Evolutionary conservation across 92 coral and sea anemone species (phyloP).

Genomic region (Paragorgia papillata): DNA sequence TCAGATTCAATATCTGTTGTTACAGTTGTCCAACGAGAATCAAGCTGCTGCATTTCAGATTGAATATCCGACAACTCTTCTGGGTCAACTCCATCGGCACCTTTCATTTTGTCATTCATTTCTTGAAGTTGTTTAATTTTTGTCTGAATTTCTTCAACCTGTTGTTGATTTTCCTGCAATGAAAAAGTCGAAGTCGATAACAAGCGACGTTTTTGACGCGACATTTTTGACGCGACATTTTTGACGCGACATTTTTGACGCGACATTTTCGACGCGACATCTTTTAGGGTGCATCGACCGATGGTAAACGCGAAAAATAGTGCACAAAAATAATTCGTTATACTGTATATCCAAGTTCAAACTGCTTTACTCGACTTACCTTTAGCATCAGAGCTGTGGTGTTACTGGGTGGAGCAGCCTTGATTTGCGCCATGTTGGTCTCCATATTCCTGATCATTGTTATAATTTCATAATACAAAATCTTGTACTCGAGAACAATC

Average conservation of each 20-base stretch:
- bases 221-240: no score
- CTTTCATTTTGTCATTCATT: constrained; percentile 15
- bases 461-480: constrained; percentile 30
- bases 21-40: constrained; percentile 16
- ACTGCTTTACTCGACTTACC: neutral
- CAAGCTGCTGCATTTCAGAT: neutral
- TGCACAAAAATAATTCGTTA: no score
- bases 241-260: no score
- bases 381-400: constrained; percentile 22
- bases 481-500: constrained; percentile 21
- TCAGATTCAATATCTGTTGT: constrained; percentile 15
- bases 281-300: no score
- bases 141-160: constrained; percentile 23
- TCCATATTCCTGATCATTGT: constrained; percentile 14
- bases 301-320: no score
- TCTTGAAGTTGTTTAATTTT: constrained; percentile 27
- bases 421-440: constrained; percentile 12
- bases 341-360: no score
- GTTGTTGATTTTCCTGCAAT: constrained; percentile 31
- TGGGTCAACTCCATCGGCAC: constrained; percentile 38
- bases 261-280: no score
- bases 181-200: no score
- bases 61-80: constrained; percentile 20
- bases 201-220: no score
- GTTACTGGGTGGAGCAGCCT: constrained; percentile 24